Evolutionary conservation across 2,888 invertebrate species (phyloP), one percentile per base, ranked within the genome.

Genomic region (Machimus rusticus): DNA sequence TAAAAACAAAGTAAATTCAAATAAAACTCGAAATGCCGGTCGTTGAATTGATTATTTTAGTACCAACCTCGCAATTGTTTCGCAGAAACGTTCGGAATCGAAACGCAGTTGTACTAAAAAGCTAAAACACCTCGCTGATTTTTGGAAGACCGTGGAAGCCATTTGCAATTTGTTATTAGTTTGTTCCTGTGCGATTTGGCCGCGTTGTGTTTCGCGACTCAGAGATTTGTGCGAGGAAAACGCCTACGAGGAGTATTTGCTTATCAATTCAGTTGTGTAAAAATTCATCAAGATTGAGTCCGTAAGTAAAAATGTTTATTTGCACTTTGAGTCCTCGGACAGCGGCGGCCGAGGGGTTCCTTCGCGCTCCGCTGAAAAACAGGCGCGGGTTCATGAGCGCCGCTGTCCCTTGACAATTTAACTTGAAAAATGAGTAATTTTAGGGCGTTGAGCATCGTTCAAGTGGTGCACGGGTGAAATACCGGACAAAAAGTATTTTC

Each of bases 161-260:
- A 88, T 88, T 88, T 88, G 88, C 88, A 88, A 88, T 88, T 88
- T 88, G 77, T 88, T 82, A 88, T 88, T 88, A 88, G 77, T 88
- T 87, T 74, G 84, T 46, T 39, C 78, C 77, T 74, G 82, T 86
- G 84, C 84, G 86, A 84, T 74, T 74, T 85, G 28, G 9, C 46
- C 74, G 85, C 74, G 85, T 74, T 85, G 85, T 74, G 34, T 14
- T 46, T 74, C 39, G 74, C 28, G 74, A 74, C 19, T 31, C 5
- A 37, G 37, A 76, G 8, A 66, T 66, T 66, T 9, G 66, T 66
- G 66, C 28, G 23, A 19, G 28, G 66, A 28, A 66, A 66, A 28
- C 66, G 8, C 12, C 23, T 51, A 23, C 23, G 19, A 23, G 28
- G 23, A 66, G 66, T 23, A 16, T 55, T 55, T 55, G 3, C 28